Evolutionary conservation across 2,113 vertebrate species (phyloP).

Genomic region (Pelvicachromis taeniatus): DNA sequence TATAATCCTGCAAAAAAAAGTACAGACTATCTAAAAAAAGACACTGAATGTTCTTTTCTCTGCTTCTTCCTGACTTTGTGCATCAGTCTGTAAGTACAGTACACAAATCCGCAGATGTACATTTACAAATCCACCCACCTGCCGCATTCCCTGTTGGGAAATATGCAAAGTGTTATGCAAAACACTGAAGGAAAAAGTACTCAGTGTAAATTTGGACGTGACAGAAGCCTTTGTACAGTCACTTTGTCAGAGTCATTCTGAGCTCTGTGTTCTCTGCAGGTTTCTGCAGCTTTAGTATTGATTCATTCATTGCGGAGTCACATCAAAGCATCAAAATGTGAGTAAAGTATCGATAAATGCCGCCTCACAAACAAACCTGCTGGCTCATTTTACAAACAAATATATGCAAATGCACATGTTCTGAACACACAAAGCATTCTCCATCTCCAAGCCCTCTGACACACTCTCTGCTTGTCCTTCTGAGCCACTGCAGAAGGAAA

Average conservation of each 20-base stretch:
- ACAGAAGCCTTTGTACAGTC: neutral
- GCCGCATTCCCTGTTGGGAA: constrained; percentile 3
- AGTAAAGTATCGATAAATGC: neutral
- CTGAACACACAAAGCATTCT: neutral
- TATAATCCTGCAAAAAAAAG: neutral
- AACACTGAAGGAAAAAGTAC: neutral
- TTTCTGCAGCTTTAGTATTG: neutral
- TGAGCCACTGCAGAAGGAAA: neutral
- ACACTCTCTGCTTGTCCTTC: neutral
- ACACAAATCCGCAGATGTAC: constrained; percentile 31
- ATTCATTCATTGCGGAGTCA: neutral
- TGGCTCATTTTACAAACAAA: neutral
- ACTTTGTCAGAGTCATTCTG: neutral
- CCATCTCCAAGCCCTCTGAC: neutral
- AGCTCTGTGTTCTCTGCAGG: neutral
- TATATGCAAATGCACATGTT: neutral
- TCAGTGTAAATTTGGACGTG: neutral
- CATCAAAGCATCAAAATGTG: neutral
- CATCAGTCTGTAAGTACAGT: neutral
- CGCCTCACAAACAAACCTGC: neutral
- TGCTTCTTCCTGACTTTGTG: neutral
- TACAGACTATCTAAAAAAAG: neutral
- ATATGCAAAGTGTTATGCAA: constrained; percentile 59
- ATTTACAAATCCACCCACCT: constrained; percentile 36
- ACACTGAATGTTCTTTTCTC: neutral